Evolutionary conservation across 2,113 vertebrate species (phyloP).

Genomic region (Salvelinus fontinalis): DNA sequence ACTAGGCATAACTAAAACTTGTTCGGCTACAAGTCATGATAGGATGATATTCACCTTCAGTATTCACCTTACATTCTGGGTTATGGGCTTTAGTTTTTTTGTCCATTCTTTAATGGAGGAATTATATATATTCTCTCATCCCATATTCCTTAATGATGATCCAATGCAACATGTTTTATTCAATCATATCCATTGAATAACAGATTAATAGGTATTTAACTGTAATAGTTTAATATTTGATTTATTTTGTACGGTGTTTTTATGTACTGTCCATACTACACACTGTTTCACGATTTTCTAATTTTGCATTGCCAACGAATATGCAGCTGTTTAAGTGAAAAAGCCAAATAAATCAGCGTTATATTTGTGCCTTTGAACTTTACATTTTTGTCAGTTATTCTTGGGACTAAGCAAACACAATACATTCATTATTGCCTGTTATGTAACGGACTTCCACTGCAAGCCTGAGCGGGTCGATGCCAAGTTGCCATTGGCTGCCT

Average conservation of each 20-base stretch:
- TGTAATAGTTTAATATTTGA: background rate
- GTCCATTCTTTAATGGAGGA: background rate
- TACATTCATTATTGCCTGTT: background rate
- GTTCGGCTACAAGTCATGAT: too few relatives aligned
- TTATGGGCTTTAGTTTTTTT: background rate
- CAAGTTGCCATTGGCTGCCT: background rate
- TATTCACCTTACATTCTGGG: too few relatives aligned
- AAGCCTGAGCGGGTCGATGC: background rate
- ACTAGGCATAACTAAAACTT: background rate
- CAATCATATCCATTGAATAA: background rate
- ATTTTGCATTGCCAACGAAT: background rate
- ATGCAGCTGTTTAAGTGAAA: conserved; percentile 7
- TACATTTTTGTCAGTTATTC: background rate
- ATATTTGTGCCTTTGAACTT: background rate
- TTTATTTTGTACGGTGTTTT: background rate
- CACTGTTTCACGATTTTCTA: background rate
- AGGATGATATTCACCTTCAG: too few relatives aligned
- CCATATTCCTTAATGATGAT: background rate
- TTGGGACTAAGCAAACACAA: too few relatives aligned
- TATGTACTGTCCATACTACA: background rate
- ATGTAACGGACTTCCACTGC: background rate
- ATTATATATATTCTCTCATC: background rate
- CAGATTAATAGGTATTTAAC: background rate
- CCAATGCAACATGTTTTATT: background rate
- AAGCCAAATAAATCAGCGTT: conserved; percentile 16